phyloP scores from a whole-genome alignment of 2,888 invertebrate species.

The Chrysolina oricalcia region DNA sequence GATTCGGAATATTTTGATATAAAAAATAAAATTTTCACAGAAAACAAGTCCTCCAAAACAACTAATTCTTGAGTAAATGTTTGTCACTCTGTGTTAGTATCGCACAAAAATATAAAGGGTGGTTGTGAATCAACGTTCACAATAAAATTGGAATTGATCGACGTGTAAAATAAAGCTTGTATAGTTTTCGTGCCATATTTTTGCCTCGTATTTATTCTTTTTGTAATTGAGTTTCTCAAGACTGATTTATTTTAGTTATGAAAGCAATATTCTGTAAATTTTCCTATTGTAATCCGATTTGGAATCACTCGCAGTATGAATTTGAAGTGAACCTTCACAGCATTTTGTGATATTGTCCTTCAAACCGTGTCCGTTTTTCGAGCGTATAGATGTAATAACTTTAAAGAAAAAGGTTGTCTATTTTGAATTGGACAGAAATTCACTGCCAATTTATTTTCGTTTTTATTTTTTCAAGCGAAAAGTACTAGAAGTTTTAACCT shows the following conservation, averaged over 20 bases:
- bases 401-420: no score
- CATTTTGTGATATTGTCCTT: no score
- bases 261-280: constrained; percentile 20
- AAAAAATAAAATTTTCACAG: not conserved
- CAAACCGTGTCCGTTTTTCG: no score
- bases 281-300: not conserved
- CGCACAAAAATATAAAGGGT: constrained; percentile 29
- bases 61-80: not conserved
- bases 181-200: constrained; percentile 51
- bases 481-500: no score
- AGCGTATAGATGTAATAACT: no score
- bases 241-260: constrained; percentile 45
- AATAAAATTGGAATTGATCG: constrained; percentile 48
- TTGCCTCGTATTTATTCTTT: constrained; percentile 34
- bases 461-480: no score
- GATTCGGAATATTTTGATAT: no score
- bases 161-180: constrained; percentile 34
- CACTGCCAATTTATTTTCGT: no score
- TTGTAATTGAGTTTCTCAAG: constrained; percentile 40
- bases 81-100: constrained; percentile 5
- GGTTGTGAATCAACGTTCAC: constrained; percentile 30
- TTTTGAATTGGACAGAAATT: no score
- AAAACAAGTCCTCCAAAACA: not conserved
- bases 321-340: not conserved
- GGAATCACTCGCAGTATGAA: not conserved